Evolutionary conservation across 2,888 invertebrate genomes (phyloP).

Genomic region (Pasiphila rectangulata): DNA sequence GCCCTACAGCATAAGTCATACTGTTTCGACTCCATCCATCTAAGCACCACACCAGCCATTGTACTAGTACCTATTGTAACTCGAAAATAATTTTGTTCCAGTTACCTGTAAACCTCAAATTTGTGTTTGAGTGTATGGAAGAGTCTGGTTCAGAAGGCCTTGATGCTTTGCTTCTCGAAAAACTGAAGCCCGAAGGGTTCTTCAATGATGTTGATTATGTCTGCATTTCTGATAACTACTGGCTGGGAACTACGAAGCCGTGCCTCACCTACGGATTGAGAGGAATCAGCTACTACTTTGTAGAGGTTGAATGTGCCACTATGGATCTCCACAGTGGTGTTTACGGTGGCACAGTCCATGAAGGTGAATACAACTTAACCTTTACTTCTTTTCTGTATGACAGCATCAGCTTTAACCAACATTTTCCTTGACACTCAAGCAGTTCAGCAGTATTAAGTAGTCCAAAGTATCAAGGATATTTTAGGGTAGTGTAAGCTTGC

Average conservation of each 20-base stretch:
- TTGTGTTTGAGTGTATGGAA: constrained; percentile 99
- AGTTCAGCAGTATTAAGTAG: no score
- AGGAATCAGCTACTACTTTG: constrained; percentile 94
- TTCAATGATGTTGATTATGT: constrained; percentile 93
- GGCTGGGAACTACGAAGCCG: constrained; percentile 98
- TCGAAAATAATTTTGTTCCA: constrained; percentile 42
- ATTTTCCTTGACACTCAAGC: no score
- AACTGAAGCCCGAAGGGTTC: constrained; percentile 84
- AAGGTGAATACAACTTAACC: constrained; percentile 78
- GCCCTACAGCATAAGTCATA: no score
- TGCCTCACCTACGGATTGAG: constrained; percentile 98
- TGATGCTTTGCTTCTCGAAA: constrained; percentile 86
- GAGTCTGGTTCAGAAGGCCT: constrained; percentile 98
- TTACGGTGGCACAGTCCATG: constrained; percentile 94
- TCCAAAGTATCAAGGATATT: no score
- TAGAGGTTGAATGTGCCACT: constrained; percentile 92
- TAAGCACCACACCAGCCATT: no score
- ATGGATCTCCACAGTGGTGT: constrained; percentile 98
- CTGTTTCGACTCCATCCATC: no score
- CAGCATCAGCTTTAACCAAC: no score
- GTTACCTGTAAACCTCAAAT: constrained; percentile 90
- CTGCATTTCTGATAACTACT: constrained; percentile 99
- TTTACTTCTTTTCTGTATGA: no score
- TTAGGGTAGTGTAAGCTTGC: no score
- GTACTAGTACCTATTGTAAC: not conserved